phyloP scores from a whole-genome alignment of 2,888 invertebrate species.

The Macaria liturata region DNA sequence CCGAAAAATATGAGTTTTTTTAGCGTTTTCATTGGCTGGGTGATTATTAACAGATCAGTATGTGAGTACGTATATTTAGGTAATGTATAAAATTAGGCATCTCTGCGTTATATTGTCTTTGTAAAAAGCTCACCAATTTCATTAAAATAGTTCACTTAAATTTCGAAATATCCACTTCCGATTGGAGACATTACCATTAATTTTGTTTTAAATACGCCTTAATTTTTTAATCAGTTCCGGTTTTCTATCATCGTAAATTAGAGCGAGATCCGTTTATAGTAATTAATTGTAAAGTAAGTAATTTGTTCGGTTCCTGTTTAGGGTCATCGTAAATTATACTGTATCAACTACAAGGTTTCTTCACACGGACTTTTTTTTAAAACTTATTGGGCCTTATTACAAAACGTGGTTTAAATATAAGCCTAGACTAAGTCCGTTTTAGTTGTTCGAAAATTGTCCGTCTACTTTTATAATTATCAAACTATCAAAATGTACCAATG shows the following conservation, averaged over 20 bases:
- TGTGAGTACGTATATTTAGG: too few species aligned
- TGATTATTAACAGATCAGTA: too few species aligned
- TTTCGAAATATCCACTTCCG: slow-evolving; percentile 32
- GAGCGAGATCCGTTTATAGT: slow-evolving; percentile 16
- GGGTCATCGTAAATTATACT: slow-evolving; percentile 13
- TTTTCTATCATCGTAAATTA: slow-evolving; percentile 28
- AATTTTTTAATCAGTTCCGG: slow-evolving; percentile 34
- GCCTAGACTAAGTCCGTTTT: too few species aligned
- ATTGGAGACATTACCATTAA: slow-evolving; percentile 31
- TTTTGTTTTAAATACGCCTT: slow-evolving; percentile 28
- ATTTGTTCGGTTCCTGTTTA: slow-evolving; percentile 16
- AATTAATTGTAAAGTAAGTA: slow-evolving; percentile 19
- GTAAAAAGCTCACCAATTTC: slow-evolving; percentile 42
- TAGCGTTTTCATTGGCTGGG: too few species aligned
- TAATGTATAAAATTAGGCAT: too few species aligned
- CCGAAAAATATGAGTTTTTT: too few species aligned
- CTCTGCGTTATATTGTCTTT: too few species aligned
- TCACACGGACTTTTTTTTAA: neutral
- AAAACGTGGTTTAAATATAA: neutral
- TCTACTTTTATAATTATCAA: too few species aligned
- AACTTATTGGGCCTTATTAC: neutral
- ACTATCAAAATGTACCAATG: too few species aligned
- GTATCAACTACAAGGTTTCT: slow-evolving; percentile 1
- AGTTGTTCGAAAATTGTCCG: too few species aligned
- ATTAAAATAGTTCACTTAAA: slow-evolving; percentile 38